phyloP scores from a whole-genome alignment of 1,140 invertebrate species.

The Leptestheria dahalacensis region DNA sequence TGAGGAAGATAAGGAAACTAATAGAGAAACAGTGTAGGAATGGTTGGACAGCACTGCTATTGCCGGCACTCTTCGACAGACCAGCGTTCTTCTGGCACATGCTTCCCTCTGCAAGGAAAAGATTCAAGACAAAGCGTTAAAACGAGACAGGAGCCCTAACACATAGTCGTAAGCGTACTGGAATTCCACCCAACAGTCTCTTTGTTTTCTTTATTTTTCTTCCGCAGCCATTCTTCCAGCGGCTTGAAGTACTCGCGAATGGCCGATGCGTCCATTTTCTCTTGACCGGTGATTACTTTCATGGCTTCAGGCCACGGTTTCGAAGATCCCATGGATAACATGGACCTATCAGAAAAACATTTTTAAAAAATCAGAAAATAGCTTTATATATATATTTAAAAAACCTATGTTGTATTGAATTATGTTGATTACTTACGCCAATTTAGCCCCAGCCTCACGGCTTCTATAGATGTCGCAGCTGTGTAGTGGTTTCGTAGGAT shows the following conservation, averaged over 20 bases:
- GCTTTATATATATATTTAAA: neutral
- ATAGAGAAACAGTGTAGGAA: no score
- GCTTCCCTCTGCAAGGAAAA: no score
- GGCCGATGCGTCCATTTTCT: slow-evolving; percentile 28
- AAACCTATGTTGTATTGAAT: neutral
- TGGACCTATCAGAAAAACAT: slow-evolving; percentile 27
- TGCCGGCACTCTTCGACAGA: no score
- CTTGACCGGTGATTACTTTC: slow-evolving; percentile 30
- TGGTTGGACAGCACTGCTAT: no score
- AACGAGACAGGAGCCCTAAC: no score
- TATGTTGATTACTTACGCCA: slow-evolving; percentile 22
- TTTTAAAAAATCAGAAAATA: neutral
- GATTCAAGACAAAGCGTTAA: no score
- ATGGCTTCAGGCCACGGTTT: slow-evolving; percentile 46
- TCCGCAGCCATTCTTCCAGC: slow-evolving; percentile 29
- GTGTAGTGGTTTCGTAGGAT: slow-evolving; percentile 42
- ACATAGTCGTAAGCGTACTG: no score
- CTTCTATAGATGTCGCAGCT: slow-evolving; percentile 41
- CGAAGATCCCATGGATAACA: slow-evolving; percentile 42
- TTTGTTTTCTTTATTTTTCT: slow-evolving; percentile 25
- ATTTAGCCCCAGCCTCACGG: slow-evolving; percentile 29
- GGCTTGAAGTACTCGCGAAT: slow-evolving; percentile 36
- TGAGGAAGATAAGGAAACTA: no score
- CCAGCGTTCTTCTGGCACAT: no score
- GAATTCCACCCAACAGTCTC: slow-evolving; percentile 23